Percentiles rank a stretch among this genome's conserved stretches.
Evolutionary conservation across 1,140 invertebrate genomes (phyloP).

Genomic region (Drosophila lacertosa): DNA sequence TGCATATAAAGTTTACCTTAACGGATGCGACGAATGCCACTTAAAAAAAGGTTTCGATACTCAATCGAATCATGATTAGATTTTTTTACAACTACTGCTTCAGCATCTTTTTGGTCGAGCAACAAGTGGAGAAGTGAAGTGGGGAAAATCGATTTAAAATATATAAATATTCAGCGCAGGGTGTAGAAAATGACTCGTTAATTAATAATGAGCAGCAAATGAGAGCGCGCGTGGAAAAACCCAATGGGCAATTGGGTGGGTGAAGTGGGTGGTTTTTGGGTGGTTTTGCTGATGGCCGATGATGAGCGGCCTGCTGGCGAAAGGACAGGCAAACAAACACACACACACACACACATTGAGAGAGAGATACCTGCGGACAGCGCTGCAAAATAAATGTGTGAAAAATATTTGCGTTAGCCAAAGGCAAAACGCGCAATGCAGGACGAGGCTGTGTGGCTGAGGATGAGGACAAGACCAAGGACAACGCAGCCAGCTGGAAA

Average conservation of each 20-base stretch:
- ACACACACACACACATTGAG: conserved; percentile 8
- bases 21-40: too few species aligned
- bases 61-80: too few species aligned
- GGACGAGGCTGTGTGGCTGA: conserved; percentile 5
- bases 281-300: conserved; percentile 9
- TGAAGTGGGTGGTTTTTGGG: not conserved
- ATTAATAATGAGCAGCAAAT: conserved; percentile 79
- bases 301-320: conserved; percentile 36
- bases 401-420: conserved; percentile 69
- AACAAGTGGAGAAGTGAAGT: conserved; percentile 34
- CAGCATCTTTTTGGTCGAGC: conserved; percentile 1
- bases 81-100: too few species aligned
- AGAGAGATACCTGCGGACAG: conserved; percentile 39
- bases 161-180: conserved; percentile 71
- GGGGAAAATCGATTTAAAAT: conserved; percentile 73
- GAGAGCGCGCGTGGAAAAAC: conserved; percentile 70
- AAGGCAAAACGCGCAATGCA: conserved; percentile 55
- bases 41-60: too few species aligned
- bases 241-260: not conserved
- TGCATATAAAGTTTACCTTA: too few species aligned
- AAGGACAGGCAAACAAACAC: conserved; percentile 56
- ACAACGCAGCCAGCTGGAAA: conserved; percentile 70
- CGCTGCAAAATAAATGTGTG: conserved; percentile 57
- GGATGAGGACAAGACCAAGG: conserved; percentile 15
- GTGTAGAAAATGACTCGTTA: conserved; percentile 77